A percentile compares a stretch with the other conserved stretches of the same genome.
phyloP scores from a whole-genome alignment of 1,140 invertebrate genomes.

The Rhagoletis zephyria region DNA sequence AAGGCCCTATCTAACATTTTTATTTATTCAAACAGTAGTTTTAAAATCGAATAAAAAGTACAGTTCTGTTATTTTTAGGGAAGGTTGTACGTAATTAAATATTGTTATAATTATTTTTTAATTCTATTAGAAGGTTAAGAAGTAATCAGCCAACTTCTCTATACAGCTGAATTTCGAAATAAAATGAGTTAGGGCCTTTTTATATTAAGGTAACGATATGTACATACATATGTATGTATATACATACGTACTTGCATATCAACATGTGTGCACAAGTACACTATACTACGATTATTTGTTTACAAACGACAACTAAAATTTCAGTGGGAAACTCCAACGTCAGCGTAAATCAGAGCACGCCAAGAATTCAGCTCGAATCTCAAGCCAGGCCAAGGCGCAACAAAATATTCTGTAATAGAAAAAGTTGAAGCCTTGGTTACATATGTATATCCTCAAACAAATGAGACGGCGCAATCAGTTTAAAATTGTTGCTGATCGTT shows the following conservation, averaged over 20 bases:
- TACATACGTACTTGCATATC: neutral
- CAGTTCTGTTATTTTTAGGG: no score
- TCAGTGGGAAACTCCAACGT: neutral
- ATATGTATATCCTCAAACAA: constrained; percentile 4
- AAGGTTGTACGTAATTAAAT: no score
- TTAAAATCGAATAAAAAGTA: no score
- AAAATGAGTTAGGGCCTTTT: no score
- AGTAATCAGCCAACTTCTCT: no score
- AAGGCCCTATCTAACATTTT: no score
- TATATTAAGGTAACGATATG: no score
- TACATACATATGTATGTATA: neutral
- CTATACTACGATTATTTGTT: neutral
- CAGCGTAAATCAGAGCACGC: neutral
- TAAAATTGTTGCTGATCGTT: neutral
- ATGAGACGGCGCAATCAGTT: neutral
- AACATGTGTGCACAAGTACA: neutral
- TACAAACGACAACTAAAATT: neutral
- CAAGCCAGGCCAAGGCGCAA: neutral
- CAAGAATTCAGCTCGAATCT: neutral
- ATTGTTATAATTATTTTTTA: no score
- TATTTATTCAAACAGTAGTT: no score
- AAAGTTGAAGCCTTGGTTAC: neutral
- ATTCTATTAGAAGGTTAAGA: no score
- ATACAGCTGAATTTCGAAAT: no score
- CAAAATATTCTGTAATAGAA: neutral